Evolutionary conservation across 2,113 vertebrate genomes (phyloP).

Genomic region (Vombatus ursinus): DNA sequence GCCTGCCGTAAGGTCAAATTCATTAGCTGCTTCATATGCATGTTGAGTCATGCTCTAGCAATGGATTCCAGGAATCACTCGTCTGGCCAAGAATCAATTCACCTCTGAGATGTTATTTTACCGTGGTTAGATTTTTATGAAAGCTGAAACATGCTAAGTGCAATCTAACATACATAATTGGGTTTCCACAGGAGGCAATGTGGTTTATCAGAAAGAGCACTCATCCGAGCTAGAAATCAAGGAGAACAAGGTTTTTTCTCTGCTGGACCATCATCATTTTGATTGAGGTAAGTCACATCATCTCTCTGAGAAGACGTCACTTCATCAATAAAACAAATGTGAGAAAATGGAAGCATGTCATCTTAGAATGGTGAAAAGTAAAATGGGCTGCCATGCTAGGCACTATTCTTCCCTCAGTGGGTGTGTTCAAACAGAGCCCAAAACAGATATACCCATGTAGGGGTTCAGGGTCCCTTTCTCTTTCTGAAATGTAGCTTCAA

Average conservation of each 20-base stretch:
- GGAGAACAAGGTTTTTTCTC: not conserved
- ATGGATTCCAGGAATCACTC: constrained; percentile 23
- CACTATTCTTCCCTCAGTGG: not conserved
- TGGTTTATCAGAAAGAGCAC: not conserved
- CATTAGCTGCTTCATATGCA: not conserved
- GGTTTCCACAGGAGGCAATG: not conserved
- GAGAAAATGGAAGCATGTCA: not conserved
- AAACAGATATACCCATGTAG: not conserved
- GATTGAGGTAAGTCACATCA: not conserved
- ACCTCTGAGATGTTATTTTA: not conserved
- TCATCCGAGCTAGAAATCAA: not conserved
- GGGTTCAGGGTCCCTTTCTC: not conserved
- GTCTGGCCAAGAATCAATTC: not conserved
- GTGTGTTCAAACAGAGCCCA: not conserved
- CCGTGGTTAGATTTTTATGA: not conserved
- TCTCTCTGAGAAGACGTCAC: not conserved
- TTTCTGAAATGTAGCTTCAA: not conserved
- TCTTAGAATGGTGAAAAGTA: not conserved
- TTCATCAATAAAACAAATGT: not conserved
- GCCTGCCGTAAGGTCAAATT: not conserved
- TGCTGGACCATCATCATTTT: not conserved
- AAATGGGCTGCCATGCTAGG: not conserved
- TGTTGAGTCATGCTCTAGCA: not conserved
- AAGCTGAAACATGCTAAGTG: not conserved
- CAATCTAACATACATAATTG: not conserved